phyloP scores from a whole-genome alignment of 2,888 invertebrate species.

The Muschampia plurimacula region DNA sequence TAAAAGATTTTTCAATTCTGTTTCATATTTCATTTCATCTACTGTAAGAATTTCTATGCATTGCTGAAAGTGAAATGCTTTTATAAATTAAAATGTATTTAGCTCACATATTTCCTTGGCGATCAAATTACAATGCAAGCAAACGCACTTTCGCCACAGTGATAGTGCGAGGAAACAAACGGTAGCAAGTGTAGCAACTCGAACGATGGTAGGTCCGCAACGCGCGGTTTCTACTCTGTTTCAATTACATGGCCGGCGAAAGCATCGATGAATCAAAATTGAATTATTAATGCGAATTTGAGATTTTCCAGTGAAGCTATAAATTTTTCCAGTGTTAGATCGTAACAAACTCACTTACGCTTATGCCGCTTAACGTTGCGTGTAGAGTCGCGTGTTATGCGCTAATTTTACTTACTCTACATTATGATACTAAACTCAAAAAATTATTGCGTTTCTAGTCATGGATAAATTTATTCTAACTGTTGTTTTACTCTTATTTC shows the following conservation, averaged over 20 bases:
- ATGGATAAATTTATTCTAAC: conserved; percentile 1
- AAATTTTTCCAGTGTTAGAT: conserved; percentile 57
- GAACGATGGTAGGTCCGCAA: conserved; percentile 1
- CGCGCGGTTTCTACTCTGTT: conserved; percentile 16
- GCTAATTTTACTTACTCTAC: conserved; percentile 69
- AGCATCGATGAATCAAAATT: conserved; percentile 73
- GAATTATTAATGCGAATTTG: conserved; percentile 69
- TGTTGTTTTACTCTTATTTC: not conserved
- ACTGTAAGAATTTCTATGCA: not conserved
- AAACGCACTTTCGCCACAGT: conserved; percentile 16
- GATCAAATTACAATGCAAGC: conserved; percentile 11
- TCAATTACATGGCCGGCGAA: conserved; percentile 64
- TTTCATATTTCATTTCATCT: not conserved
- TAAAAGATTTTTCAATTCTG: not conserved
- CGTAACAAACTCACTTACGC: conserved; percentile 66
- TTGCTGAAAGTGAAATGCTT: conserved; percentile 17
- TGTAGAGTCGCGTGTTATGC: conserved; percentile 69
- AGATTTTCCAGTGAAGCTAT: conserved; percentile 71
- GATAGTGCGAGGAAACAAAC: not conserved
- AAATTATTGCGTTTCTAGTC: conserved; percentile 17
- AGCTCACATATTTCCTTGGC: conserved; percentile 6
- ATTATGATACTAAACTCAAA: conserved; percentile 16
- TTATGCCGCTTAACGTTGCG: conserved; percentile 70
- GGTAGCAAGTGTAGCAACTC: conserved; percentile 1
- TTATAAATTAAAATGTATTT: not conserved